Percentiles rank a stretch among this genome's conserved stretches.
Conservation (phyloP, 2,113 vertebrate species). For the Chloropsis cyanopogon region DNA sequence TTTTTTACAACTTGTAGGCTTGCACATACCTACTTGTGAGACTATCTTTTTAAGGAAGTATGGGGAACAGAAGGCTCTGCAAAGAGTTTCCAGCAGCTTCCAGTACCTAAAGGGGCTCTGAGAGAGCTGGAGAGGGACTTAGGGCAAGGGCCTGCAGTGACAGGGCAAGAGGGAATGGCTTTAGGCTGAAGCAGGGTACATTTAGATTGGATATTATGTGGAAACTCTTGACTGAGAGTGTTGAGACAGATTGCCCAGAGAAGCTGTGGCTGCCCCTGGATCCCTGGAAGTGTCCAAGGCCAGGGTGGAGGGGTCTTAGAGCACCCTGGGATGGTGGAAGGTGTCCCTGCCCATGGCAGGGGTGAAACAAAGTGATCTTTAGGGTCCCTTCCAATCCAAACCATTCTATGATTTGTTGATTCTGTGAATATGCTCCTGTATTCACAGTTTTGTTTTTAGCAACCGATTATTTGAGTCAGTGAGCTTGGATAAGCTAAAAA, state of each 20-base stretch:
- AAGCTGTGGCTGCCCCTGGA: background rate
- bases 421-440: background rate
- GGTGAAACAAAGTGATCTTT: background rate
- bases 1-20: too few relatives aligned
- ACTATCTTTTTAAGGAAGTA: background rate
- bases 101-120: background rate
- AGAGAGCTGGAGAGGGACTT: background rate
- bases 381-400: background rate
- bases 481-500: background rate
- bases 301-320: accelerated
- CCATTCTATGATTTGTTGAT: background rate
- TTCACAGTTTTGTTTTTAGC: background rate
- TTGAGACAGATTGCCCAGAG: background rate
- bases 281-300: background rate
- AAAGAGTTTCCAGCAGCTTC: background rate
- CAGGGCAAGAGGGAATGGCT: background rate
- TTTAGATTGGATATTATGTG: background rate
- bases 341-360: background rate
- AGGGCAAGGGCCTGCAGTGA: background rate
- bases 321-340: accelerated
- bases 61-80: background rate
- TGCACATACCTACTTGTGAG: background rate
- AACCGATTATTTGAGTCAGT: background rate
- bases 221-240: background rate
- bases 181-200: background rate